Conservation (phyloP, 2,797 vertebrate genomes). For the Kryptolebias ocellatus region DNA sequence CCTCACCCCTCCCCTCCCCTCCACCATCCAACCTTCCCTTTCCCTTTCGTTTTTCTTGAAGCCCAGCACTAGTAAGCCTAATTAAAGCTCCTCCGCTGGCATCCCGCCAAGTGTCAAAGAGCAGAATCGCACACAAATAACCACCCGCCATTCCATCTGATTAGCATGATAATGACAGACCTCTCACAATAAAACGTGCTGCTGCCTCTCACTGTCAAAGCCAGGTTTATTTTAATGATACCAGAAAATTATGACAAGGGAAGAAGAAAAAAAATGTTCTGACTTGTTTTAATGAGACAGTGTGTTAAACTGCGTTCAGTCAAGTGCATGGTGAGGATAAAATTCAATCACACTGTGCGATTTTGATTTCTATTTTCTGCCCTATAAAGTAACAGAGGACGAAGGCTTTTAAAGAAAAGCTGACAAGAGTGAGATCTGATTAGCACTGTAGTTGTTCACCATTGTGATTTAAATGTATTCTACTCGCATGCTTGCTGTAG, state of each 20-base stretch:
- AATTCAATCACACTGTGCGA: constrained; percentile 18
- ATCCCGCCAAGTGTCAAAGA: constrained; percentile 53
- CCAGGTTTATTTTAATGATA: constrained; percentile 29
- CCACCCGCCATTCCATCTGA: constrained; percentile 65
- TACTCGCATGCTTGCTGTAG: constrained; percentile 5
- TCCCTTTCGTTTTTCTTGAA: constrained; percentile 34
- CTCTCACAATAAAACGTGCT: constrained; percentile 27
- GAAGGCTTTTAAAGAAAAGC: constrained; percentile 45
- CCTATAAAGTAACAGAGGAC: constrained; percentile 38
- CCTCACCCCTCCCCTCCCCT: constrained; percentile 9
- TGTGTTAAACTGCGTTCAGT: constrained; percentile 25
- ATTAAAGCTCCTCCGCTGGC: constrained; percentile 71
- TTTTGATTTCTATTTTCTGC: constrained; percentile 34
- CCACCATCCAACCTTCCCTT: neutral
- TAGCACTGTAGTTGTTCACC: constrained; percentile 52
- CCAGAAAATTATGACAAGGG: constrained; percentile 33
- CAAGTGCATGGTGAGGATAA: constrained; percentile 15
- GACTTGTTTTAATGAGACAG: constrained; percentile 42
- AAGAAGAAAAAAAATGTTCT: constrained; percentile 17
- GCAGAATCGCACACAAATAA: constrained; percentile 71
- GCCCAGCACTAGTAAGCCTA: constrained; percentile 51
- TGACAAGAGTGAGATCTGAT: constrained; percentile 40
- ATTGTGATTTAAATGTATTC: constrained; percentile 49
- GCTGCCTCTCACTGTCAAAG: constrained; percentile 30
- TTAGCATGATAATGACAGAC: constrained; percentile 65